Evolutionary conservation across 2,797 vertebrate species (phyloP).

Genomic region (Clamator glandarius): DNA sequence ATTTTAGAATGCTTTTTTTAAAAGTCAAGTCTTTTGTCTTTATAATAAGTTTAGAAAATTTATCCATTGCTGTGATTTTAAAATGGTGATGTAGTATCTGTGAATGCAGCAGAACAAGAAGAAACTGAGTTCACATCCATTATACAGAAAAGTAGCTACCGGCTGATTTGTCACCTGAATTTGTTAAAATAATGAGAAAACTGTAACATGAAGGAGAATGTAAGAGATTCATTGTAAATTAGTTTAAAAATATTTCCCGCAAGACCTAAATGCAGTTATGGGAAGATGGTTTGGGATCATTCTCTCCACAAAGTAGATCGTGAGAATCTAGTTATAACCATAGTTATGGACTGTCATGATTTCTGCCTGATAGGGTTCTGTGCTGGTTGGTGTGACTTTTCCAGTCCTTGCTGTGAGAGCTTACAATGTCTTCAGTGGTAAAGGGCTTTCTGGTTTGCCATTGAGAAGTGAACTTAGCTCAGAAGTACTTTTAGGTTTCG

Average conservation of each 20-base stretch:
- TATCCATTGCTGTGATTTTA: not conserved
- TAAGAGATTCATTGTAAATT: not conserved
- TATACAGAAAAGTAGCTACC: not conserved
- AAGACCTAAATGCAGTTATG: not conserved
- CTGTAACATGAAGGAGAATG: not conserved
- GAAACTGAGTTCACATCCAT: not conserved
- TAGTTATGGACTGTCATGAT: not conserved
- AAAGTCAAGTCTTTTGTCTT: not conserved
- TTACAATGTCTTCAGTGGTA: not conserved
- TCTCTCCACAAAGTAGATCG: not conserved
- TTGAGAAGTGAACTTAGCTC: not conserved
- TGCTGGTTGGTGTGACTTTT: not conserved
- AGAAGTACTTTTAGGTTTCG: not conserved
- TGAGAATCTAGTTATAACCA: not conserved
- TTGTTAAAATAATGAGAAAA: not conserved
- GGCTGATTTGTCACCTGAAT: not conserved
- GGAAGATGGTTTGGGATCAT: not conserved
- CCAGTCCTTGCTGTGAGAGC: not conserved
- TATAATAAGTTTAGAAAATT: not conserved
- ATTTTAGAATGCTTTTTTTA: not conserved
- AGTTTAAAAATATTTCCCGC: not conserved
- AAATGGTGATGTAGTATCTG: not conserved
- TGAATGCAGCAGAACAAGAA: not conserved
- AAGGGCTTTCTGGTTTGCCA: not conserved
- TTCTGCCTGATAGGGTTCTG: not conserved